phyloP scores from a whole-genome alignment of 1,140 invertebrate genomes.

The Solen grandis region DNA sequence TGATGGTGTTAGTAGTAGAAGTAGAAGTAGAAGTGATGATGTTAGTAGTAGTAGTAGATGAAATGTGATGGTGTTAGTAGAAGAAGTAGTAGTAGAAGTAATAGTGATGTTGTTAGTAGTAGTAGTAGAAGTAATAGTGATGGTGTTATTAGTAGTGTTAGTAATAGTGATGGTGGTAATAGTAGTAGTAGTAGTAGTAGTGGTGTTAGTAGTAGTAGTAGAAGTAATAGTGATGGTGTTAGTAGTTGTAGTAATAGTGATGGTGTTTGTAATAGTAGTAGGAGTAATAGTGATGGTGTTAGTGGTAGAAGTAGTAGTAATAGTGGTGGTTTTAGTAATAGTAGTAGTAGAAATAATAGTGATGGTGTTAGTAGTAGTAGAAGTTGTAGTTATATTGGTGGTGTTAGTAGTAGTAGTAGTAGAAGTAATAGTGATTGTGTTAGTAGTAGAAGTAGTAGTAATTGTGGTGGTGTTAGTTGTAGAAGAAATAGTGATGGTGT shows the following conservation, averaged over 20 bases:
- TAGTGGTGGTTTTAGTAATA: not conserved
- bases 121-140: slow-evolving; percentile 3
- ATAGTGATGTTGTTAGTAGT: too few species aligned
- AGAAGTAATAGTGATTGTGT: not conserved
- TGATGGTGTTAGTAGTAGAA: too few species aligned
- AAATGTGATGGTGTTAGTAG: too few species aligned
- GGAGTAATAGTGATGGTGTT: not conserved
- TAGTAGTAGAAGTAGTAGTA: slow-evolving; percentile 9
- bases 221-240: not conserved
- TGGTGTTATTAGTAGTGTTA: slow-evolving; percentile 23
- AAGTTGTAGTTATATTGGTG: not conserved
- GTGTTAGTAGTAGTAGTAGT: not conserved
- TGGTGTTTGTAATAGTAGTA: not conserved
- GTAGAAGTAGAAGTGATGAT: too few species aligned
- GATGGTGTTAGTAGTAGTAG: slow-evolving; percentile 10
- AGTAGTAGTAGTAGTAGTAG: slow-evolving; percentile 13
- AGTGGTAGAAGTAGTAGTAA: not conserved
- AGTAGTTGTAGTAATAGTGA: slow-evolving; percentile 4
- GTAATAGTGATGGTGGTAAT: slow-evolving; percentile 7
- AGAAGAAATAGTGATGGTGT: slow-evolving; percentile 24
- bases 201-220: not conserved
- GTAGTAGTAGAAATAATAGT: slow-evolving; percentile 5
- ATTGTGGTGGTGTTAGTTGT: not conserved
- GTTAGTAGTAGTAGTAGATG: too few species aligned
- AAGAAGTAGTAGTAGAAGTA: too few species aligned